A percentile compares a stretch with the other conserved stretches of the same genome.
phyloP scores from a whole-genome alignment of 2,888 invertebrate genomes.

The Drosophila barbarae region DNA sequence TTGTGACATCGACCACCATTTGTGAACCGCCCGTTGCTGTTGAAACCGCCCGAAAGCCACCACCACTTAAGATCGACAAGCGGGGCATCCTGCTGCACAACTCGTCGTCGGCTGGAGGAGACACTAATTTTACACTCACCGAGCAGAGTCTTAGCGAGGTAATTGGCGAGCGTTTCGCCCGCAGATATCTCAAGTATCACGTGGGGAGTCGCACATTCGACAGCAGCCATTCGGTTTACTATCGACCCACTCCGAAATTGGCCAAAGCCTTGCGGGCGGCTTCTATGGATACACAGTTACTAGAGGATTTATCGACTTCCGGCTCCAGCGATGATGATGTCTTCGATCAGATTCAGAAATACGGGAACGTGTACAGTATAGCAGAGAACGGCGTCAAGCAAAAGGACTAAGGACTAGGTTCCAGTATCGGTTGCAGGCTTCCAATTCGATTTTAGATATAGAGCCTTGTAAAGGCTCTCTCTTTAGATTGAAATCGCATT shows the following conservation, averaged over 20 bases:
- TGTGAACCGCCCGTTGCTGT: constrained; percentile 26
- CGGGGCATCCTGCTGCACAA: constrained; percentile 64
- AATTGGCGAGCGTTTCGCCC: constrained; percentile 66
- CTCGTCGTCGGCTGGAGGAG: constrained; percentile 22
- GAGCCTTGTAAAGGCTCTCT: background rate
- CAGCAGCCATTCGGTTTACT: constrained; percentile 69
- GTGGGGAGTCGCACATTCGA: constrained; percentile 66
- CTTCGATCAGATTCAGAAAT: constrained; percentile 51
- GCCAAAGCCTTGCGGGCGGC: constrained; percentile 23
- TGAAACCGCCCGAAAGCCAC: constrained; percentile 1
- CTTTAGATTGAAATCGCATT: constrained; percentile 9
- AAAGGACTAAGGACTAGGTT: background rate
- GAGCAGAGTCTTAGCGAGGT: constrained; percentile 58
- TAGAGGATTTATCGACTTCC: constrained; percentile 35
- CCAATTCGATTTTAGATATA: background rate
- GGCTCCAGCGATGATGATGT: constrained; percentile 66
- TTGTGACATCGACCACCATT: constrained; percentile 71
- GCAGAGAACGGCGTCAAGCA: constrained; percentile 26
- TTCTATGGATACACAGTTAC: constrained; percentile 6
- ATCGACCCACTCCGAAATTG: constrained; percentile 58
- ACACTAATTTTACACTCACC: constrained; percentile 63
- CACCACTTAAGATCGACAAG: constrained; percentile 25
- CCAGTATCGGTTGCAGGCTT: background rate
- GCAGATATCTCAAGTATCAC: constrained; percentile 69
- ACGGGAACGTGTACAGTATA: constrained; percentile 59